Percentiles rank a stretch among this genome's conserved stretches.
phyloP scores from a whole-genome alignment of 2,113 vertebrate species.

The Paracanthobrama guichenoti region DNA sequence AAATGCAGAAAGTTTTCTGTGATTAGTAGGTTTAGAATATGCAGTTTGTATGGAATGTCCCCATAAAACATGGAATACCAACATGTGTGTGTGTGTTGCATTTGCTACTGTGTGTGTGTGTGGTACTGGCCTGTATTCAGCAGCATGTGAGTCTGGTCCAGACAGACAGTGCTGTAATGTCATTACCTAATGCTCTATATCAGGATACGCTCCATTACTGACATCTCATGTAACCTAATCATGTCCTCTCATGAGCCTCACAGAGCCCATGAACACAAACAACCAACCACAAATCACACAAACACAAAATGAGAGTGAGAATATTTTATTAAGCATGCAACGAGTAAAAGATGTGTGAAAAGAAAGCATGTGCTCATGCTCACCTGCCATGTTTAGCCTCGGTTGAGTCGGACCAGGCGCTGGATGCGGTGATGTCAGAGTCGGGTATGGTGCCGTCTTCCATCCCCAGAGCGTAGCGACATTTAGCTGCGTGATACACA shows the following conservation, averaged over 20 bases:
- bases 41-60: too few relatives aligned
- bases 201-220: constrained; percentile 56
- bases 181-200: constrained; percentile 63
- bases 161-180: constrained; percentile 58
- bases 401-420: constrained; percentile 92
- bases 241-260: constrained; percentile 38
- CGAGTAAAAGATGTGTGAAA: neutral
- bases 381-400: constrained; percentile 92
- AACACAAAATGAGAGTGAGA: constrained; percentile 12
- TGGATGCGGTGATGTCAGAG: constrained; percentile 88
- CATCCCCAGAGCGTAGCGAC: constrained; percentile 94
- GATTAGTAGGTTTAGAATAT: too few relatives aligned
- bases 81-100: neutral
- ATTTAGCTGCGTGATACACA: constrained; percentile 76
- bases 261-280: constrained; percentile 42
- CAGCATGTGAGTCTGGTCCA: constrained; percentile 47
- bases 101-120: constrained; percentile 2
- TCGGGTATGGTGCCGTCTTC: constrained; percentile 89
- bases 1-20: neutral
- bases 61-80: too few relatives aligned
- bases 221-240: constrained; percentile 65
- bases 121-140: constrained; percentile 28
- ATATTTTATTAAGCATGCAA: neutral
- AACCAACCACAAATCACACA: constrained; percentile 20
- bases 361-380: neutral